Evolutionary conservation across 2,797 vertebrate species (phyloP), one percentile per base, ranked within the genome.

Genomic region (Paratrypauchen microcephalus): DNA sequence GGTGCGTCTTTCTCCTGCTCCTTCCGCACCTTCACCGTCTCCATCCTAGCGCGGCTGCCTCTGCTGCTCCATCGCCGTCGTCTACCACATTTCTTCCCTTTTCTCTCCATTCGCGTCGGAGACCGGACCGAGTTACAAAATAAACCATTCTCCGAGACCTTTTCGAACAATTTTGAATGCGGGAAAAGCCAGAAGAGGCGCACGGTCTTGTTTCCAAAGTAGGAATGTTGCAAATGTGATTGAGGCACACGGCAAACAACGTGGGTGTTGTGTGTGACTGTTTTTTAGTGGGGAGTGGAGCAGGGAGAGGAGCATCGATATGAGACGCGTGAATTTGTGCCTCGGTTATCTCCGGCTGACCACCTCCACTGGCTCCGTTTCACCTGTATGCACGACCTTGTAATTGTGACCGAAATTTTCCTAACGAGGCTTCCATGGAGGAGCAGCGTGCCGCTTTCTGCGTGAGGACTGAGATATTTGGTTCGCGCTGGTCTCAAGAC

Each of bases 361-460:
- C 87, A 81, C 56, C 59, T 80, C 78, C 87, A 81, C 56, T 55
- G 76, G 80, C 77, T 86, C 74, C 13, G 3, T 75, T 80, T 86
- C 87, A 90, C 89, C 89, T 91, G 89, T 86, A 41, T 84, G 81
- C 86, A 87, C 88, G 88, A 88, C 87, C 86, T 90, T 87, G 87
- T 75, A 77, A 72, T 84, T 76, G 76, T 74, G 80, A 84, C 83
- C 75, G 75, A 87, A 69, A 76, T 85, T 66, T 70, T 68, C 77
- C 67, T 48, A 75, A 78, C 77, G 50, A 79, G 71, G 30, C 81
- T 86, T 86, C 86, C 86, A 85, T 89, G 91, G 90, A 90, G 83
- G 84, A 88, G 74, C 81, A 50, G 24, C 72, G 64, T 61, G 78
- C 69, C 76, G 74, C 78, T 77, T 81, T 82, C 69, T 74, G 59